Evolutionary conservation across 2,797 vertebrate genomes (phyloP).

Genomic region (Syngnathus rostellatus): DNA sequence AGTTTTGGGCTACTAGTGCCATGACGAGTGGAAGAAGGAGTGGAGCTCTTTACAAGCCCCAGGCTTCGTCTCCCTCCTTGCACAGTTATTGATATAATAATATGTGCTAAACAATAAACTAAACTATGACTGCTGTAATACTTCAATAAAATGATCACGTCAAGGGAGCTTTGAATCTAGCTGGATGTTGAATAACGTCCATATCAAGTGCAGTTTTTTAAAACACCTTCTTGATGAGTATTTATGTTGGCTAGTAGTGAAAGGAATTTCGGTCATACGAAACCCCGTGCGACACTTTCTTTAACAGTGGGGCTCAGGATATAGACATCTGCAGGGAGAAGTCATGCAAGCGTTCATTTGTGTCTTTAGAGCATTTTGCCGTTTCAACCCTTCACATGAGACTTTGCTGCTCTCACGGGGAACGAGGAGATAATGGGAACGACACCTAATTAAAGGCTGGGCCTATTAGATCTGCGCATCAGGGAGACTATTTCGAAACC

Average conservation of each 20-base stretch:
- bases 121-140: not conserved
- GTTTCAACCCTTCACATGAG: constrained; percentile 24
- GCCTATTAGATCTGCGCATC: constrained; percentile 56
- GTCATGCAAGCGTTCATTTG: constrained; percentile 25
- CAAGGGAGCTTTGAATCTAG: not conserved
- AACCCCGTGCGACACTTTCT: not conserved
- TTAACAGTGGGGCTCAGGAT: not conserved
- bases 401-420: constrained; percentile 38
- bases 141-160: not conserved
- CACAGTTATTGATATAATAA: too few relatives aligned
- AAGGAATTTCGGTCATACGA: not conserved
- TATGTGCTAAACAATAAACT: too few relatives aligned
- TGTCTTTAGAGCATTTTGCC: constrained; percentile 28
- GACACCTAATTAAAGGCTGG: constrained; percentile 57
- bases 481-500: constrained; percentile 56
- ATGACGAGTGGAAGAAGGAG: not conserved
- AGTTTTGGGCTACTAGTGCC: not conserved
- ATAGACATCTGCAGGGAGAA: constrained; percentile 7
- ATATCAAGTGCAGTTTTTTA: not conserved
- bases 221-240: not conserved
- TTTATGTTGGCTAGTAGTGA: not conserved
- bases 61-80: too few relatives aligned
- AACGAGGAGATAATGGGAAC: constrained; percentile 53
- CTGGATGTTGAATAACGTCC: not conserved
- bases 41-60: too few relatives aligned